phyloP scores from a whole-genome alignment of 2,113 vertebrate species.

The Bungarus multicinctus region DNA sequence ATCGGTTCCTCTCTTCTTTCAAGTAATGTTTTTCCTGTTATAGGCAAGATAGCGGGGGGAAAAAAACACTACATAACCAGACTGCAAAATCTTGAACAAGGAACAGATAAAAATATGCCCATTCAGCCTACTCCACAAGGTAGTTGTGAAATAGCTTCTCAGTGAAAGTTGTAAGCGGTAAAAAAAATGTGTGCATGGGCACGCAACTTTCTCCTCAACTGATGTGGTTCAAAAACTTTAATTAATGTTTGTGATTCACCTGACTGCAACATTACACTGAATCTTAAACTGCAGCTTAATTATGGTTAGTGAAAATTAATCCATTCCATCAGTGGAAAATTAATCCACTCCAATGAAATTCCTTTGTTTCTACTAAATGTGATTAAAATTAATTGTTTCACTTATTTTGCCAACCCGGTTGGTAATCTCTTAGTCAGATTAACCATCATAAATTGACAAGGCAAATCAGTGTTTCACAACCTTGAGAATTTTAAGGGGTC shows the following conservation, averaged over 20 bases:
- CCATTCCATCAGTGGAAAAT: not conserved
- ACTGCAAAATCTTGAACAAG: not conserved
- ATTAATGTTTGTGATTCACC: not conserved
- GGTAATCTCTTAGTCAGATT: not conserved
- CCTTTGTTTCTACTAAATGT: not conserved
- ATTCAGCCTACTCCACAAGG: too few species aligned
- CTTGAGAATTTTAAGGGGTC: too few species aligned
- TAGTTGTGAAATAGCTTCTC: too few species aligned
- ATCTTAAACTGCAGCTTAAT: not conserved
- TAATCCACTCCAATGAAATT: not conserved
- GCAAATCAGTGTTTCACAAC: too few species aligned
- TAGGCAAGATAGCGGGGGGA: conserved; percentile 1
- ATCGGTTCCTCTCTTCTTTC: conserved; percentile 69
- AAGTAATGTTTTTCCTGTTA: conserved; percentile 77
- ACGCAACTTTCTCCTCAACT: not conserved
- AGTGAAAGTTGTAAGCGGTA: not conserved
- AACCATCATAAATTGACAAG: too few species aligned
- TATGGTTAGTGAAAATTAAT: not conserved
- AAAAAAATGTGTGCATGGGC: not conserved
- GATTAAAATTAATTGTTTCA: not conserved
- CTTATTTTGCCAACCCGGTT: not conserved
- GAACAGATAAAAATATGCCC: not conserved
- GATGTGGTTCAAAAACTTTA: not conserved
- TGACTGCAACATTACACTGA: not conserved
- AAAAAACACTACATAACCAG: not conserved